These are phyloP conservation scores for Esox niger DNA, from an alignment of 2,113 vertebrate genomes.

Conservation along the genomic window DNA sequence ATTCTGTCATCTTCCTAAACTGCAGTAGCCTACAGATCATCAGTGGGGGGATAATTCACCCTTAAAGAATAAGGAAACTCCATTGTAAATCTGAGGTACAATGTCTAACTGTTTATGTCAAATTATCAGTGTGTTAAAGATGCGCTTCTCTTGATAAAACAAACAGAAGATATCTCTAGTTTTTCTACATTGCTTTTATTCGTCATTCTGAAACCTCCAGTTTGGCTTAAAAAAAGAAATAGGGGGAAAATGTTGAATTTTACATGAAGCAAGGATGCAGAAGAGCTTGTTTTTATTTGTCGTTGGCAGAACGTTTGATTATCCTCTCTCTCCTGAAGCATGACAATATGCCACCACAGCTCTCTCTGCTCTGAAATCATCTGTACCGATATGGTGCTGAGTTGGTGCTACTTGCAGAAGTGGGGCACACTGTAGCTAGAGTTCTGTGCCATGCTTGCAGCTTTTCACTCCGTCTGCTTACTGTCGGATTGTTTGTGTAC, in stretches of 20 bases:
- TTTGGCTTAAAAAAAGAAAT: no score
- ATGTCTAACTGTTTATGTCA: conserved; percentile 30
- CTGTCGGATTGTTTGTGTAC: no score
- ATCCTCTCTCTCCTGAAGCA: not conserved
- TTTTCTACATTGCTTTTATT: not conserved
- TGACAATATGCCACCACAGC: not conserved
- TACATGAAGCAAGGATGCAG: conserved; percentile 31
- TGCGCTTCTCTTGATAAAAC: conserved; percentile 24
- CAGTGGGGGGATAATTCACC: conserved; percentile 21
- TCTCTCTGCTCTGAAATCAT: not conserved
- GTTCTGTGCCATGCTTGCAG: no score
- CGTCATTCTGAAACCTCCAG: not conserved
- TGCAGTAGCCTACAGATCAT: conserved; percentile 1
- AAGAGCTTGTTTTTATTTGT: conserved; percentile 30
- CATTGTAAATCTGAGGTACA: conserved; percentile 11
- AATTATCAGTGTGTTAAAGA: conserved; percentile 26
- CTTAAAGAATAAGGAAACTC: conserved; percentile 7
- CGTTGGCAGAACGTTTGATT: conserved; percentile 25
- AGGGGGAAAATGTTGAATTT: no score
- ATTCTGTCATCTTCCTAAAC: conserved; percentile 23
- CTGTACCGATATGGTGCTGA: not conserved
- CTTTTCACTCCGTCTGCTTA: no score
- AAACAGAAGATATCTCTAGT: conserved; percentile 21
- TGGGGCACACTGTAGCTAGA: not conserved
- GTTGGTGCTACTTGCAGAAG: not conserved